A percentile compares a stretch with the other conserved stretches of the same genome.
Evolutionary conservation across 2,888 invertebrate species (phyloP).

Genomic region (Trachelus iudaicus): DNA sequence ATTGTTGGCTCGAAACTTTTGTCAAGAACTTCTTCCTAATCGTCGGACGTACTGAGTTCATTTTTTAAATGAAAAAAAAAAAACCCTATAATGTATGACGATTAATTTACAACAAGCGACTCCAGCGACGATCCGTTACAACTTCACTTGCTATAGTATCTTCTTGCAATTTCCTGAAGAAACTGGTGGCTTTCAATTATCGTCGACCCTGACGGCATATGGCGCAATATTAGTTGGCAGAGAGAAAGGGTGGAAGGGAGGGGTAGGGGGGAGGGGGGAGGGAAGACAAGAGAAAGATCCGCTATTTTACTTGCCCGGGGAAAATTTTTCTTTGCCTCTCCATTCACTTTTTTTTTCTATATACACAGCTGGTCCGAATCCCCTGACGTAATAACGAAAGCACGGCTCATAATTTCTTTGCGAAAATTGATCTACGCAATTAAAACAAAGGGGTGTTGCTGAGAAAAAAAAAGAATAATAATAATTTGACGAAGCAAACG

Average conservation of each 20-base stretch:
- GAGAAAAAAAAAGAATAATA: neutral
- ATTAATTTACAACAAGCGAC: neutral
- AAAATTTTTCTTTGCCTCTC: neutral
- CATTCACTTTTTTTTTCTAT: neutral
- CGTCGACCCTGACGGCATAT: neutral
- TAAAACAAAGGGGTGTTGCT: neutral
- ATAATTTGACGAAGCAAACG: neutral
- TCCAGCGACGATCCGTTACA: neutral
- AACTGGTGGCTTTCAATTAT: constrained; percentile 3
- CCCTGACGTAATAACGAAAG: neutral
- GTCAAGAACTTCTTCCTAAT: neutral
- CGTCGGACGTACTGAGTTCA: neutral
- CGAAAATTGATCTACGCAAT: neutral
- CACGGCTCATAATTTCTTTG: neutral
- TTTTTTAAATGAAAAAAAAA: neutral
- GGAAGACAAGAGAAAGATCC: neutral
- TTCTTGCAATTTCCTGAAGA: neutral
- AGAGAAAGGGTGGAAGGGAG: neutral
- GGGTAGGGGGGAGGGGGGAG: neutral
- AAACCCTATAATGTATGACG: neutral
- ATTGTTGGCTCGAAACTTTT: neutral
- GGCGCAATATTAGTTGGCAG: neutral
- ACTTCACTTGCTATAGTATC: neutral
- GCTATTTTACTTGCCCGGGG: neutral
- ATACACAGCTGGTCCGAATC: neutral